phyloP scores from a whole-genome alignment of 2,797 vertebrate genomes.

The Gymnoscopelus microlampas region DNA sequence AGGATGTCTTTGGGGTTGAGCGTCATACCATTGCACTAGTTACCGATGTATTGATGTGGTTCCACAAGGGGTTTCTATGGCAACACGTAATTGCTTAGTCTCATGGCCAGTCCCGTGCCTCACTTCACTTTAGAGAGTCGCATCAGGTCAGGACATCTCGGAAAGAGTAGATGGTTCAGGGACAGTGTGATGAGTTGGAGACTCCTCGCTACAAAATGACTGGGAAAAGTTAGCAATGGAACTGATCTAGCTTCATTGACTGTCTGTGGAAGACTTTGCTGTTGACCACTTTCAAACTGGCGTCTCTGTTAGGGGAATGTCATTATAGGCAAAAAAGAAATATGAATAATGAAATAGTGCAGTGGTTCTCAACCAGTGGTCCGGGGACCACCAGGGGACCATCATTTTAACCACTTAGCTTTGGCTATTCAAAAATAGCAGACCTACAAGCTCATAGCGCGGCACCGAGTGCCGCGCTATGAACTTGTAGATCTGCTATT shows the following conservation, averaged over 20 bases:
- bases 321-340: no score
- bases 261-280: not conserved
- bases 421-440: no score
- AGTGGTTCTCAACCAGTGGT: not conserved
- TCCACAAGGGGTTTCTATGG: constrained; percentile 3
- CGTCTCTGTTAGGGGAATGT: no score
- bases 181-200: not conserved
- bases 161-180: not conserved
- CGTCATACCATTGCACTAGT: not conserved
- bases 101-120: constrained; percentile 7
- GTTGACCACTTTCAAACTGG: not conserved
- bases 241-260: constrained; percentile 3
- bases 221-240: constrained; percentile 13
- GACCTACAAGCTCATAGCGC: no score
- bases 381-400: no score
- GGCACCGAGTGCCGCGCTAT: no score
- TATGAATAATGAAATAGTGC: constrained; percentile 12
- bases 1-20: not conserved
- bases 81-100: constrained; percentile 8
- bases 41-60: not conserved
- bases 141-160: constrained; percentile 2
- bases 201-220: not conserved
- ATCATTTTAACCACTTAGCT: no score
- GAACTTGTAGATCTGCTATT: no score
- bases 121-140: constrained; percentile 9